These are phyloP conservation scores for Xiphorhynchus elegans DNA, from an alignment of 2,113 vertebrate genomes.

Conservation along the genomic window DNA sequence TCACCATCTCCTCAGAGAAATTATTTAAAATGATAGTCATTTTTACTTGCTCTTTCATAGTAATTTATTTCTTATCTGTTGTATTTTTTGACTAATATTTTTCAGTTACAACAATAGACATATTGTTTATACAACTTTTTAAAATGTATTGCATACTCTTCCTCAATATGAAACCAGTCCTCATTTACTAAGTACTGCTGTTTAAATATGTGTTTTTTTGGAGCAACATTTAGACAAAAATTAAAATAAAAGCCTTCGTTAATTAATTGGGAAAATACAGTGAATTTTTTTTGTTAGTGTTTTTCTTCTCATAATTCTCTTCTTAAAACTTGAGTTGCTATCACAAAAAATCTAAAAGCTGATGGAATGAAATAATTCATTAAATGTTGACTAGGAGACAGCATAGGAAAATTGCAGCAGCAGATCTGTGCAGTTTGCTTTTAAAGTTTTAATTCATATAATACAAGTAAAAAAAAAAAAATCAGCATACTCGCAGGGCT, in stretches of 20 bases:
- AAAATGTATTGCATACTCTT: neutral
- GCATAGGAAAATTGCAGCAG: neutral
- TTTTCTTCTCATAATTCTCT: neutral
- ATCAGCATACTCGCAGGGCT: neutral
- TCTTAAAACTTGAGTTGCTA: neutral
- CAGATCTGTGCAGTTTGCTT: neutral
- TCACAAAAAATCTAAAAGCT: neutral
- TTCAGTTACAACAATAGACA: neutral
- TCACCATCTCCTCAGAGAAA: neutral
- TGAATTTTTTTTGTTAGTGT: neutral
- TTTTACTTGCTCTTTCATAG: neutral
- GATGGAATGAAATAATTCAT: neutral
- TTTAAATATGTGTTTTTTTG: neutral
- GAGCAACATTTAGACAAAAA: neutral
- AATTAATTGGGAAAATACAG: neutral
- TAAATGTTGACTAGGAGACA: neutral
- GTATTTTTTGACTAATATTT: neutral
- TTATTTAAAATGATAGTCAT: neutral
- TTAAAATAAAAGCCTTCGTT: neutral
- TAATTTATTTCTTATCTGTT: neutral
- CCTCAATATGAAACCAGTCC: rapidly evolving
- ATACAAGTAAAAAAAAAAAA: neutral
- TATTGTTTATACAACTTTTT: neutral
- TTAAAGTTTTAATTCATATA: neutral
- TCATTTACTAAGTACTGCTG: neutral